phyloP scores from a whole-genome alignment of 2,113 vertebrate genomes.

The Cyanistes caeruleus region DNA sequence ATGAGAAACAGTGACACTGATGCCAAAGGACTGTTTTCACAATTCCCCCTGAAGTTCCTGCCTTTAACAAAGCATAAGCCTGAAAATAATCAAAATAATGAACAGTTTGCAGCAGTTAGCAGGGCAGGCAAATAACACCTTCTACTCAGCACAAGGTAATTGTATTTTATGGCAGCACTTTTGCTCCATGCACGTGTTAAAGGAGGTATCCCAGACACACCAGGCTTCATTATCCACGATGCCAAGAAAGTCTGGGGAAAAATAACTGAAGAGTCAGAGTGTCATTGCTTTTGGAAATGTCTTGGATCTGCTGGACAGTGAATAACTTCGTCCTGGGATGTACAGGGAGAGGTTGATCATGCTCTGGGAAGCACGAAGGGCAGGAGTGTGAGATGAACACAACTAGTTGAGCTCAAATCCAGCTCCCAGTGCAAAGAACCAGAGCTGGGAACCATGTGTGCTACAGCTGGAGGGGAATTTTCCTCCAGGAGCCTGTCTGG shows the following conservation, averaged over 20 bases:
- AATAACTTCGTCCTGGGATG: background rate
- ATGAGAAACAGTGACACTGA: background rate
- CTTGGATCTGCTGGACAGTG: background rate
- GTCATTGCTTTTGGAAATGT: background rate
- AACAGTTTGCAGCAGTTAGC: background rate
- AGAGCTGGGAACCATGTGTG: accelerated
- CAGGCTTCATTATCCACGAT: accelerated
- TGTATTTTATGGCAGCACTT: background rate
- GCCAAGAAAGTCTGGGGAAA: background rate
- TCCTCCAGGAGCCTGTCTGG: background rate
- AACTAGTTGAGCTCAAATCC: accelerated
- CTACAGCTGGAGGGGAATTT: background rate
- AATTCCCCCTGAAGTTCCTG: background rate
- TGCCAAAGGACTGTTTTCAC: background rate
- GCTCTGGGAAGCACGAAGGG: background rate
- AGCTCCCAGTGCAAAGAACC: background rate
- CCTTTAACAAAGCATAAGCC: background rate
- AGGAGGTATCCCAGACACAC: background rate
- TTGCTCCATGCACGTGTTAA: accelerated
- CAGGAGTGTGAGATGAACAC: accelerated
- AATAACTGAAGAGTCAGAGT: background rate
- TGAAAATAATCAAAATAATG: background rate
- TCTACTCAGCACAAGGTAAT: background rate
- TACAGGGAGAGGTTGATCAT: background rate
- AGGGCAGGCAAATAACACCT: background rate